Evolutionary conservation across 92 coral and sea anemone genomes (phyloP), one percentile per base, ranked within the genome.

Genomic region (Epizoanthus ramosus): DNA sequence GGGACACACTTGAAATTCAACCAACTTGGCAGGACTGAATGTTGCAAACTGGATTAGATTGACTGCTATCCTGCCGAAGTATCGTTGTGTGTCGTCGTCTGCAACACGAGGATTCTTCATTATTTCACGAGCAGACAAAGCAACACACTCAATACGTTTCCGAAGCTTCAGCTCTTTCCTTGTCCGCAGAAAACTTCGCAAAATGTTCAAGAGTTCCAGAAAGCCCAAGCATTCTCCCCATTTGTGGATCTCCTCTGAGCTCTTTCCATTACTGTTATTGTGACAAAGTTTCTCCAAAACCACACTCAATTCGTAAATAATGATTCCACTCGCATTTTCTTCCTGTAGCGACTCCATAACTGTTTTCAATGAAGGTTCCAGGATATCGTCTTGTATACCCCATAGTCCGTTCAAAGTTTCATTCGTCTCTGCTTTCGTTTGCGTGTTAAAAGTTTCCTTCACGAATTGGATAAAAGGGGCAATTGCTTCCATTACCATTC

Each of bases 1-100:
- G 18, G 69, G 69, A 12, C 22, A 15, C 3, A 25, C 69, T 25
- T 64, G 35, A 64, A 64, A 64, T 19, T 64, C 39, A 25, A 64
- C 69, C 41, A 64, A 9, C 69, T 25, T 64, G 69, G 69, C 19
- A 64, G 69, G 69, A 9, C 41, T 64, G 69, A 64, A 64, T 28
- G 19, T 14, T 4, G 69, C 69, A 64, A 64, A 64, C 69, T 25
- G 28, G 17, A 64, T 25, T 41, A 64, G 7, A 3, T 28, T 24
- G 16, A 64, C 28, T 35, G 69, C 35, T 64, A 64, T 64, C 41
- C n/a, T 24, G 28, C 35, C 69, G 35, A 64, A 64, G 41, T 64
- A 24, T 35, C 35, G 69, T 1, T 12, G 35, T 64, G 69, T 64
- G 24, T 64, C 69, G 18, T 64, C 69, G 3, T 64, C 69, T 5